Evolutionary conservation across 2,113 vertebrate species (phyloP).

Genomic region (Poecilia latipinna): DNA sequence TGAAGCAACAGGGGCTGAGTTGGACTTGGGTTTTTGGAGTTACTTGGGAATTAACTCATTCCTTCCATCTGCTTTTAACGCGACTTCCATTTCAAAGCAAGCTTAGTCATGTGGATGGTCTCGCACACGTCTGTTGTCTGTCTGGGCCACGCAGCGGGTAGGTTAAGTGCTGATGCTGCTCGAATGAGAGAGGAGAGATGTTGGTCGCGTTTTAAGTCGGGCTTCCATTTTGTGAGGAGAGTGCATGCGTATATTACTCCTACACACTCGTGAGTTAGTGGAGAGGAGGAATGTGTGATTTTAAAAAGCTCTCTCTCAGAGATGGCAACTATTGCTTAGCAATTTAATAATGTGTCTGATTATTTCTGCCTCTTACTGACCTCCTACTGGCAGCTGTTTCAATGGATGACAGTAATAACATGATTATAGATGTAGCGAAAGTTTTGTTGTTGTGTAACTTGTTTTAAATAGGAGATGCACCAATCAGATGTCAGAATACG

Average conservation of each 20-base stretch:
- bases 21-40: slow-evolving; percentile 54
- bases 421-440: background rate
- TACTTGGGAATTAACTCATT: slow-evolving; percentile 34
- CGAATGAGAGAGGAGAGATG: slow-evolving; percentile 10
- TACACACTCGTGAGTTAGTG: background rate
- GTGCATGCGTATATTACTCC: slow-evolving; percentile 30
- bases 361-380: background rate
- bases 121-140: slow-evolving; percentile 34
- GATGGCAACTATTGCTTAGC: background rate
- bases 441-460: background rate
- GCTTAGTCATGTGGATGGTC: slow-evolving; percentile 37
- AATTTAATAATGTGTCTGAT: background rate
- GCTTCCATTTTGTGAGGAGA: slow-evolving; percentile 13
- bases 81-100: slow-evolving; percentile 35
- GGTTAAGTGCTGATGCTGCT: slow-evolving; percentile 16
- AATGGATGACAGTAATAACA: background rate
- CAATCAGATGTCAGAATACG: too few species aligned
- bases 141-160: slow-evolving; percentile 13
- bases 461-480: background rate
- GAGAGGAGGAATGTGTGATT: too few species aligned
- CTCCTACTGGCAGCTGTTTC: background rate
- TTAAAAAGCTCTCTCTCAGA: slow-evolving; percentile 7
- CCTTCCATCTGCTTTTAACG: slow-evolving; percentile 31
- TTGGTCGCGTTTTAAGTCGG: slow-evolving; percentile 37
- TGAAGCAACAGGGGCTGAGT: slow-evolving; percentile 48